Evolutionary conservation across 1,140 invertebrate genomes (phyloP).

Genomic region (Atta cephalotes): DNA sequence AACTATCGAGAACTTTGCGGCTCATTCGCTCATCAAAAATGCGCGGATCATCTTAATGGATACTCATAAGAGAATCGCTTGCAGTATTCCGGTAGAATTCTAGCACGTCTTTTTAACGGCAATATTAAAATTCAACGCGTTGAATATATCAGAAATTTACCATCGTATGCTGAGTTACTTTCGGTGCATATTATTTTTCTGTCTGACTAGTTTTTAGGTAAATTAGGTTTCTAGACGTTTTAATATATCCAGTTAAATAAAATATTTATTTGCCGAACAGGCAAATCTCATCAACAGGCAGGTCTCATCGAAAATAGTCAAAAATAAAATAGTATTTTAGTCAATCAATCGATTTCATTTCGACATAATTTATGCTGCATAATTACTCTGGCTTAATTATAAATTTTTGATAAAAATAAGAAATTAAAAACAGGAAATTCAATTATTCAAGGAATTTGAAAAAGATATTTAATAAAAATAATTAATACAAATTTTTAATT

Average conservation of each 20-base stretch:
- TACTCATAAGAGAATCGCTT: slow-evolving; percentile 2
- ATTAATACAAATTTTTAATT: background rate
- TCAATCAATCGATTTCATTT: background rate
- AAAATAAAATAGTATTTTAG: background rate
- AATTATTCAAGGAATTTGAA: background rate
- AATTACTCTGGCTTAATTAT: background rate
- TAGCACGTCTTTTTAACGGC: slow-evolving; percentile 24
- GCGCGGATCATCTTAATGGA: slow-evolving; percentile 37
- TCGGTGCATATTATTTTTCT: background rate
- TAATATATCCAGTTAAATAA: background rate
- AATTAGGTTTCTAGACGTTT: background rate
- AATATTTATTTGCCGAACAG: background rate
- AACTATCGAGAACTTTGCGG: slow-evolving; percentile 1
- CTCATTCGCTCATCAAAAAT: background rate
- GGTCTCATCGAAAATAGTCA: background rate
- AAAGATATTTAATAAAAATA: background rate
- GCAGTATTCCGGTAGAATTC: slow-evolving; percentile 36
- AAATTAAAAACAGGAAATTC: background rate
- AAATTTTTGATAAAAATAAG: no score
- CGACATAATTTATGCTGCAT: background rate
- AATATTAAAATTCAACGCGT: slow-evolving; percentile 68
- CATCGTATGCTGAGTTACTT: background rate
- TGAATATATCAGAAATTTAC: slow-evolving; percentile 58
- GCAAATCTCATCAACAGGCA: no score
- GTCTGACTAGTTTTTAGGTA: background rate